Conservation (phyloP, 2,888 invertebrate species). For the Gymnocheta viridis region DNA sequence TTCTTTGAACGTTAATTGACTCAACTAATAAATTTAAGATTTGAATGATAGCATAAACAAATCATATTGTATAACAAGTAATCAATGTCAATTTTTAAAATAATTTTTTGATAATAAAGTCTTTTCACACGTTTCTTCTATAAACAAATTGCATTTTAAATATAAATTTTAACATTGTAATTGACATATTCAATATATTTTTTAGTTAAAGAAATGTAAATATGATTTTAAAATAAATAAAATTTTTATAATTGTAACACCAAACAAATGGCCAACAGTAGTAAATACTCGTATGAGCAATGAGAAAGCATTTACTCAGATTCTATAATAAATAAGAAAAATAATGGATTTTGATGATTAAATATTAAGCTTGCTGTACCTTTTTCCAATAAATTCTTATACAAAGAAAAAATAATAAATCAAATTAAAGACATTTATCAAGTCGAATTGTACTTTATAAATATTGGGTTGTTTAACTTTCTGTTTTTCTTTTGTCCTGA, state of each 20-base stretch:
- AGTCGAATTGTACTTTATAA: background rate
- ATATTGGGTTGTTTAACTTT: background rate
- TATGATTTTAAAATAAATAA: background rate
- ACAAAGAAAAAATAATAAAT: background rate
- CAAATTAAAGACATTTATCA: background rate
- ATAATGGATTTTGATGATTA: conserved; percentile 1
- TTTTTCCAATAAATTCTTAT: background rate
- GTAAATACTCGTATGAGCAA: conserved; percentile 14
- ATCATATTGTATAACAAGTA: background rate
- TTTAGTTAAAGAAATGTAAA: conserved; percentile 10
- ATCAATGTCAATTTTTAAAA: conserved; percentile 13
- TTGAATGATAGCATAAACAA: conserved; percentile 4
- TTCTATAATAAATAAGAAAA: background rate
- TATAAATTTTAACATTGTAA: background rate
- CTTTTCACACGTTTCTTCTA: background rate
- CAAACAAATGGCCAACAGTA: conserved; percentile 8
- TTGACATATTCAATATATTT: conserved; percentile 28
- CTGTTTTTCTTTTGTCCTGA: background rate
- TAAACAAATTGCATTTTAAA: conserved; percentile 6
- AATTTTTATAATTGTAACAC: background rate
- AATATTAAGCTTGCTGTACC: background rate
- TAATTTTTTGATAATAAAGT: background rate
- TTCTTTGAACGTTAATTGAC: background rate
- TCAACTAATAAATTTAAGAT: background rate
- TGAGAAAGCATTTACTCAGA: conserved; percentile 4